These are phyloP conservation scores for Podiceps cristatus DNA, from an alignment of 2,113 vertebrate genomes.

Conservation along the genomic window DNA sequence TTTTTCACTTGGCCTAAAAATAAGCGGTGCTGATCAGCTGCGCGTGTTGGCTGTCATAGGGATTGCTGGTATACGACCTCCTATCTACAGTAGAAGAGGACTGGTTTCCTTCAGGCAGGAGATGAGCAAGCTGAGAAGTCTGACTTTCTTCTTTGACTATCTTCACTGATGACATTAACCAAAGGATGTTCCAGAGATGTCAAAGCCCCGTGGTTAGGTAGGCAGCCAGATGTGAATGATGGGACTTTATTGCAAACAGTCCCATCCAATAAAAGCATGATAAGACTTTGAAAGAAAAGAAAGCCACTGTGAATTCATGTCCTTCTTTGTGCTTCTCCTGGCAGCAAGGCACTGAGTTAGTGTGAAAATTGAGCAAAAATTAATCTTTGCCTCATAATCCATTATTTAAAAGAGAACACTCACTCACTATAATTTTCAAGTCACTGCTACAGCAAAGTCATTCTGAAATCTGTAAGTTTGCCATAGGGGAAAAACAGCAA, in stretches of 20 bases:
- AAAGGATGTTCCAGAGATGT: not conserved
- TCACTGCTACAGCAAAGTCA: slow-evolving; percentile 55
- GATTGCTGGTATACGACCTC: not conserved
- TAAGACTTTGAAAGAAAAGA: not conserved
- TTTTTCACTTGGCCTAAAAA: not conserved
- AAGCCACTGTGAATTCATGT: slow-evolving; percentile 28
- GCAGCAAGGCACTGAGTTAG: slow-evolving; percentile 31
- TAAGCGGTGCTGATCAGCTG: not conserved
- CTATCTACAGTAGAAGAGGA: not conserved
- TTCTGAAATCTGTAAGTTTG: slow-evolving; percentile 63
- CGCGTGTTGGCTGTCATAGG: not conserved
- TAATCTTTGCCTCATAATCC: slow-evolving; percentile 57
- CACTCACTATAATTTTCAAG: slow-evolving; percentile 54
- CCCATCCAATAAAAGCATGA: not conserved
- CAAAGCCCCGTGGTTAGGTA: not conserved
- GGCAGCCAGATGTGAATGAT: not conserved
- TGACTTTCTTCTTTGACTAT: too few relatives aligned
- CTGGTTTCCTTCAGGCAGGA: not conserved
- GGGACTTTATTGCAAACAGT: not conserved
- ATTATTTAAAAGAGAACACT: slow-evolving; percentile 65
- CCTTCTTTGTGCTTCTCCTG: slow-evolving; percentile 21
- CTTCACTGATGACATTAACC: not conserved
- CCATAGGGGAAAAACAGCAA: slow-evolving; percentile 43
- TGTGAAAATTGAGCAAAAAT: slow-evolving; percentile 59
- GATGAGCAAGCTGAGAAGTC: not conserved